Evolutionary conservation across 2,888 invertebrate genomes (phyloP), one percentile per base, ranked within the genome.

Genomic region (Patella pellucida): DNA sequence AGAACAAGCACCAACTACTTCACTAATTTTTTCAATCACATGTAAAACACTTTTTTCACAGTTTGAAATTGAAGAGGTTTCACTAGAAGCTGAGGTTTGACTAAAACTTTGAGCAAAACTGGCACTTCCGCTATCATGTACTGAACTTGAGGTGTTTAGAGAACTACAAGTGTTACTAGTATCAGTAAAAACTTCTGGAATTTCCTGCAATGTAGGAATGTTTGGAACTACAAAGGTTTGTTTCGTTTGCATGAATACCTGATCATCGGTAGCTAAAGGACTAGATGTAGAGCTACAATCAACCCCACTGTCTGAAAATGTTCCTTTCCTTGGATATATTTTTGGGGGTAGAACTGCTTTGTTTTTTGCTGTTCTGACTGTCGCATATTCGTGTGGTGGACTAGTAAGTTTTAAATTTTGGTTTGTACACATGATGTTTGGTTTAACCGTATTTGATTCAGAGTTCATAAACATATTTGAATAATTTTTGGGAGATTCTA

Each of bases 41-140:
- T 62, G 62, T 23, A 62, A 62, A 19, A 62, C 62, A 14, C 62
- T 19, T 62, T 62, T 62, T 62, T 23, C 62, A 62, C 62, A 23
- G 23, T 62, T 12, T 12, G 19, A 23, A 14, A 11, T 9, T 12
- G 62, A 62, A 4, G 62, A 62, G 23, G 19, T 62, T 19, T 62
- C 19, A 62, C 62, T 62, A 23, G 62, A 62, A 19, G 11, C 62
- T 19, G 62, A 62, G 23, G 11, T 62, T 62, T 62, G 62, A 62
- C 62, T 62, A 19, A 62, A 62, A 19, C 62, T 23, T 23, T 62
- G 62, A 23, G 19, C 23, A 62, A 19, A 62, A 62, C 62, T 62
- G 11, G 19, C 62, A 62, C 62, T 62, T 11, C 23, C 62, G 23
- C 19, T 62, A 15, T 62, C 62, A 62, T 19, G 19, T 23, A 19